Base-by-base conservation (phyloP, 2,113 vertebrate genomes). In the Lathamus discolor region DNA sequence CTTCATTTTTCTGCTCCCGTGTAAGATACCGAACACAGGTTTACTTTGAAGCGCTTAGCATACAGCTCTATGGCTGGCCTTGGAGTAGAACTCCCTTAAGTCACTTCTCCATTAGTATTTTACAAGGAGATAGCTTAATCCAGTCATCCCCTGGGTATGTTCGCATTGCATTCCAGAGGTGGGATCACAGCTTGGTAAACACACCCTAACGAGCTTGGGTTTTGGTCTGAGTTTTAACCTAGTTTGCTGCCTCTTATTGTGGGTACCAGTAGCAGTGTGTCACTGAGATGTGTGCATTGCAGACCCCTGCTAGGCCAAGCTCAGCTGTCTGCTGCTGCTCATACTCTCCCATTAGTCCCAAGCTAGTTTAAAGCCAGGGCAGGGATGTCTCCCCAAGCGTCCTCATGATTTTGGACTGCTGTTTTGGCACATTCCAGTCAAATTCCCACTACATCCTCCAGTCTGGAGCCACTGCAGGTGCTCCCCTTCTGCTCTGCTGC, bases 111-210 rank as follows among this genome's bases (percentile, higher is more conserved):
- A 13, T 83, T 70, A 77, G 67, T 84, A 49, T 91, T 93, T 95
- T 79, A 95, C 52, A 79, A 76, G 77, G 77, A 81, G 28, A 80
- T 55, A 75, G 74, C 35, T 89, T 87, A 88, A 96, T 48, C 62
- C 81, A 90, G 67, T 92, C 70, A 83, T 66, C 41, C 44, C n/a
- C 73, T 59, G 81, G 3, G 4, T 79, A 80, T 62, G 49, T 29
- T 67, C 69, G 20, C 63, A 41, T 37, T 73, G 41, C 72, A 87
- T 92, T 95, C 82, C 84, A 83, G 82, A 11, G 3, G n/a, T 54
- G 62, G 35, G 41, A 87, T 54, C 2, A 3, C 37, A 49, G n/a
- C 29, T 90, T 84, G 55, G 31, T 81, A 95, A 92, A 81, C 78
- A 79, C 7, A 73, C 5, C 9, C 22, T 44, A 52, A 52, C 2